phyloP scores from a whole-genome alignment of 2,113 vertebrate genomes.

The Terrapene triunguis region DNA sequence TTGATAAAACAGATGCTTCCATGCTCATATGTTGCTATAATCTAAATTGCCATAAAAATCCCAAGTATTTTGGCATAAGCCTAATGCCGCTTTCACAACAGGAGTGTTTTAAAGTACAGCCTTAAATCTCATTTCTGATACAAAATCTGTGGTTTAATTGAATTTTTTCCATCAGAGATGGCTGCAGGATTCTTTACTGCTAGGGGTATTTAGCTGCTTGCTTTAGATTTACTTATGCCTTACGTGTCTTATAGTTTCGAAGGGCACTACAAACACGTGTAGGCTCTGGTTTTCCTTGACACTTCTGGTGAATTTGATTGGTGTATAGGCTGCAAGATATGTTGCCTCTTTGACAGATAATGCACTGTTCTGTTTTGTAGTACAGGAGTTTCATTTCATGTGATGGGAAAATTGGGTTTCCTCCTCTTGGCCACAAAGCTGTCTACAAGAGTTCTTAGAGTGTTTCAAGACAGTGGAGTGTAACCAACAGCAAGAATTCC shows the following conservation, averaged over 20 bases:
- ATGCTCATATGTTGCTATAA: constrained; percentile 63
- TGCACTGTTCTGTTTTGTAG: neutral
- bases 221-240: constrained; percentile 58
- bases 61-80: constrained; percentile 40
- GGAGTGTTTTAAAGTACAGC: constrained; percentile 61
- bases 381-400: neutral
- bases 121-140: constrained; percentile 54
- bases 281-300: neutral
- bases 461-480: neutral
- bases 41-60: constrained; percentile 65
- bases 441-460: neutral
- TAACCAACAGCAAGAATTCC: neutral
- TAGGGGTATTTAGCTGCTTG: constrained; percentile 28
- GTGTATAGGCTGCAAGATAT: rapidly evolving
- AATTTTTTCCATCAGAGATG: constrained; percentile 41
- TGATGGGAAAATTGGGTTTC: neutral
- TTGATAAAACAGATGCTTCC: constrained; percentile 54
- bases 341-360: neutral
- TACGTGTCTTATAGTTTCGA: constrained; percentile 5
- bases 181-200: constrained; percentile 34
- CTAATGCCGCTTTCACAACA: constrained; percentile 60
- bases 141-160: constrained; percentile 57
- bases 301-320: neutral
- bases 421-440: neutral
- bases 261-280: neutral